These are phyloP conservation scores for Alentia gelatinosa DNA, from an alignment of 2,888 invertebrate genomes.

Conservation along the genomic window DNA sequence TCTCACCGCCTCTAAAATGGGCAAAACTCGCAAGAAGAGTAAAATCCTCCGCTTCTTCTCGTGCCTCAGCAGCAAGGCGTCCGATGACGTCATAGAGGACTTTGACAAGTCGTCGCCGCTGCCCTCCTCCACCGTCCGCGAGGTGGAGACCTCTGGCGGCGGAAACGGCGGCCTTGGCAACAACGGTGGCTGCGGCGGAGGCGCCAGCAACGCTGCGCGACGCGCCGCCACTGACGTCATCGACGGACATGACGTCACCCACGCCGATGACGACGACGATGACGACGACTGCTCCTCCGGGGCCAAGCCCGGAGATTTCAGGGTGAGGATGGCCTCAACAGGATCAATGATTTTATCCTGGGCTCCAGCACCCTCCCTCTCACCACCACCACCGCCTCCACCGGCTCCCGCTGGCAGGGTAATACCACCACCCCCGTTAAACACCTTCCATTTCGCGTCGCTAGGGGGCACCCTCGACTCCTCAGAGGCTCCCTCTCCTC, in stretches of 20 bases:
- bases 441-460: too few species aligned
- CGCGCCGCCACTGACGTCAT: not conserved
- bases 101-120: slow-evolving; percentile 50
- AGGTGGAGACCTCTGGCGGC: slow-evolving; percentile 26
- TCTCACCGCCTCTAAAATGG: slow-evolving; percentile 48
- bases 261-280: not conserved
- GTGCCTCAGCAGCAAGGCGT: slow-evolving; percentile 60
- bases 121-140: slow-evolving; percentile 51
- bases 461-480: too few species aligned
- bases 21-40: slow-evolving; percentile 61
- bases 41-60: slow-evolving; percentile 64
- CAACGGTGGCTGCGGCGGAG: not conserved
- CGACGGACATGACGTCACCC: not conserved
- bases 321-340: slow-evolving; percentile 35
- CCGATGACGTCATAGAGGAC: slow-evolving; percentile 57
- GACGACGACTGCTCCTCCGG: not conserved
- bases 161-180: not conserved
- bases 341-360: slow-evolving; percentile 39
- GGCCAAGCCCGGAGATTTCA: not conserved
- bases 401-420: not conserved
- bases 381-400: not conserved
- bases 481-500: too few species aligned
- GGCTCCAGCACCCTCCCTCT: not conserved
- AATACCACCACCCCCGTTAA: not conserved
- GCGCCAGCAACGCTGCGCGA: not conserved